Evolutionary conservation across 2,113 vertebrate species (phyloP).

Genomic region (Ia io): DNA sequence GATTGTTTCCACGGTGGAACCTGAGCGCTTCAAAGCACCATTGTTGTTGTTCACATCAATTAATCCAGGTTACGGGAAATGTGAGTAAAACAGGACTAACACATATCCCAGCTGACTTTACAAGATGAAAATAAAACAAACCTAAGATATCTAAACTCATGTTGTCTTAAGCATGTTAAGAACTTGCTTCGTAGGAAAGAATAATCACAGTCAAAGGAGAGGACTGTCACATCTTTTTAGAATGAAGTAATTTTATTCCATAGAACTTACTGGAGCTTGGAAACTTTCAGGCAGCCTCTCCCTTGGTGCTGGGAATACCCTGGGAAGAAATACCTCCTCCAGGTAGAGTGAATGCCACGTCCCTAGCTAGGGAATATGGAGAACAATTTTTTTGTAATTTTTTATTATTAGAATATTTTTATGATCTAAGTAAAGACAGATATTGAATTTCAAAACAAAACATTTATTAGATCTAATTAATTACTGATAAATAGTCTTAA

Average conservation of each 20-base stretch:
- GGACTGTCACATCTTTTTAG: not conserved
- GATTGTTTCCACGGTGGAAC: conserved; percentile 57
- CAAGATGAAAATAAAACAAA: conserved; percentile 23
- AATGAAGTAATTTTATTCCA: conserved; percentile 39
- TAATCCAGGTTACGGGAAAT: conserved; percentile 53
- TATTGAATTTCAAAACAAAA: conserved; percentile 41
- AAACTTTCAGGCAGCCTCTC: not conserved
- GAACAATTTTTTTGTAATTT: not conserved
- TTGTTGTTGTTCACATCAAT: conserved; percentile 48
- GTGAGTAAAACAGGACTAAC: conserved; percentile 19
- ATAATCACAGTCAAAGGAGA: conserved; percentile 14
- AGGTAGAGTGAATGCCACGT: not conserved
- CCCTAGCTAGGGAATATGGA: not conserved
- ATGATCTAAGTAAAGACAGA: not conserved
- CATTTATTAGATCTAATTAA: conserved; percentile 3
- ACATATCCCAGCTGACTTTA: conserved; percentile 46
- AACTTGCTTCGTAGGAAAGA: conserved; percentile 41
- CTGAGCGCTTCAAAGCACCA: conserved; percentile 41
- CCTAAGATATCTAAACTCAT: conserved; percentile 8
- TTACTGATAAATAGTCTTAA: not conserved
- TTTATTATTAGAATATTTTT: conserved; percentile 7
- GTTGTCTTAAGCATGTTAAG: conserved; percentile 45
- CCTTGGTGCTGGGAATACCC: not conserved
- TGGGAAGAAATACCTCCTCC: not conserved
- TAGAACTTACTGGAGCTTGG: not conserved